Base-by-base conservation (phyloP, 2,888 invertebrate species). In the Bhutanitis thaidina region DNA sequence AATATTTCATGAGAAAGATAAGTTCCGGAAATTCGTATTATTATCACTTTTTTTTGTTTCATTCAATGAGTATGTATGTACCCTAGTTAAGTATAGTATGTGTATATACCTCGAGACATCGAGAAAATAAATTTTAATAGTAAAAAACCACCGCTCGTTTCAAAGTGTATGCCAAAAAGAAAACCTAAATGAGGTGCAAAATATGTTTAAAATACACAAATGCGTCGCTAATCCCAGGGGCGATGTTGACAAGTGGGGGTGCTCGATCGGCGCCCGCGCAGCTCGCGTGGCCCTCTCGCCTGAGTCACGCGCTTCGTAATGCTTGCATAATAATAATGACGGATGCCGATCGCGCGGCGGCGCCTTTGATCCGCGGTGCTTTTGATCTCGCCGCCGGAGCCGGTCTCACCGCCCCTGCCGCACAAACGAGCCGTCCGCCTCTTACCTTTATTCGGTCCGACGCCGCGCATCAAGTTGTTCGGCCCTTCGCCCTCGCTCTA, bases 281-380 rank as follows among this genome's bases (percentile, higher is more conserved):
- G 62, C 83, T 85, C 86, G 87, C 88, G 88, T 86, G 86, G 84
- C 84, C 82, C 82, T 84, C 86, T 81, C 83, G 86, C 82, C 78
- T 77, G 85, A 88, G 83, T 89, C 88, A 89, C 88, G 88, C 88
- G 85, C 82, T 84, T 82, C 80, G 87, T 89, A 89, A 88, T 89
- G 88, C 88, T 89, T 89, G 88, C 88, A 89, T 89, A 89, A 88
- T 89, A 89, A 89, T 89, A 89, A 89, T 89, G 88, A 89, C 88
- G 88, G 88, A 88, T 88, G 88, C 88, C 88, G 88, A 89, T 89
- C 88, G 88, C 88, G 87, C 84, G 80, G 87, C 88, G 88, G 88
- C 80, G 65, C 81, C 86, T 88, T 89, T 89, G 88, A 89, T 89
- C 88, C 80, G 80, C 75, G 77, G 74, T 72, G 76, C 85, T 70